Conservation (phyloP, 1,140 invertebrate genomes). For the Luehdorfia chinensis region DNA sequence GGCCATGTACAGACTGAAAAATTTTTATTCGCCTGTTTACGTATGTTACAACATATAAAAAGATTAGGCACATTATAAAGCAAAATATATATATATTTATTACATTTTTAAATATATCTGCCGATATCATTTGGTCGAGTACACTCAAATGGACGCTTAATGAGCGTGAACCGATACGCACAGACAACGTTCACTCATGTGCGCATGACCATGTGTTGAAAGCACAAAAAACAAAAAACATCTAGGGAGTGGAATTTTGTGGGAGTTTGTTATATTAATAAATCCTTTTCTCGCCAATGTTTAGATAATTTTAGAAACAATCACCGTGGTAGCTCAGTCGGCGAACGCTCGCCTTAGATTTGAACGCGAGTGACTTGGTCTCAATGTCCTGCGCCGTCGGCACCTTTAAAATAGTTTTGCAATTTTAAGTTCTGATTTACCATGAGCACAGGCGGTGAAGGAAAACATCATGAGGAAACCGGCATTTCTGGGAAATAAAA, state of each 20-base stretch:
- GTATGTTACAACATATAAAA: no score
- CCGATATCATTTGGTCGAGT: constrained; percentile 30
- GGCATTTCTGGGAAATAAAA: no score
- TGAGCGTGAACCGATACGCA: constrained; percentile 48
- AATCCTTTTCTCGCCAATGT: constrained; percentile 9
- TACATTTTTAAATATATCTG: constrained; percentile 39
- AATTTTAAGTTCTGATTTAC: no score
- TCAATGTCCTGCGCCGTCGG: no score
- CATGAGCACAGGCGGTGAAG: no score
- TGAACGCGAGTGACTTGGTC: no score
- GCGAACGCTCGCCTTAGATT: no score
- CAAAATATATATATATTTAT: neutral
- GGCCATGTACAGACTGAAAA: constrained; percentile 13
- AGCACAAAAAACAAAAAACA: constrained; percentile 33
- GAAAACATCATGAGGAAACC: no score
- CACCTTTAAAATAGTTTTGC: no score
- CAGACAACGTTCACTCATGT: constrained; percentile 50
- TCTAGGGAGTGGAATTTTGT: constrained; percentile 4
- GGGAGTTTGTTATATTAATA: constrained; percentile 14
- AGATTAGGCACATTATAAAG: neutral
- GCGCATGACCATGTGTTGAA: constrained; percentile 34
- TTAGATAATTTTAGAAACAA: no score
- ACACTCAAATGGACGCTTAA: constrained; percentile 53
- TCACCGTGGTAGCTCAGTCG: no score
- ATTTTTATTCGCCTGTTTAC: constrained; percentile 1